Evolutionary conservation across 2,113 vertebrate genomes (phyloP), one percentile per base, ranked within the genome.

Genomic region (Piprites chloris): DNA sequence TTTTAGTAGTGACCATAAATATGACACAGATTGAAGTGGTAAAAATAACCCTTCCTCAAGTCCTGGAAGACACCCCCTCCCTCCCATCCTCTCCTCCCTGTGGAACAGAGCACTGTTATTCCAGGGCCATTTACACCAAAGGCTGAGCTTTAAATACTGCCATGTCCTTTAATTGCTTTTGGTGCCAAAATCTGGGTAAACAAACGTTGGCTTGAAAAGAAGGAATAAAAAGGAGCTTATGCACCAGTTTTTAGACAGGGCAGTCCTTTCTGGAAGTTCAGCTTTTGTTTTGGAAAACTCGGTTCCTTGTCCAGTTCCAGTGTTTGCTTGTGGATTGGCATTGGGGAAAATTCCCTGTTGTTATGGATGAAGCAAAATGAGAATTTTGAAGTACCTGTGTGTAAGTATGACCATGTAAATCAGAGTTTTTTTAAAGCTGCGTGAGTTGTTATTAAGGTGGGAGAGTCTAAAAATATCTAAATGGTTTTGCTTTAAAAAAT

Each of bases 131-230:
- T 90, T 53, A 35, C 94, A 61, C 47, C 67, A 11, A 55, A 52
- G 58, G 14, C 87, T 81, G 47, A 47, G 22, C 63, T 93, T 94
- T 95, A 87, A 91, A 78, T 76, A 37, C 67, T 35, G 47, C 41
- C 12, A 65, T 89, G 73, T 61, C 61, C 61, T 86, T 32, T 61
- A 50, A 49, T 89, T 78, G 61, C 35, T 86, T 80, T 35, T 85
- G 33, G 39, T 92, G 82, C 95, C 95, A 94, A 90, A 94, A 93
- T 81, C 9, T 46, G 72, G 49, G 14, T 69, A 81, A 93, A 94
- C 42, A 96, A 96, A 93, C 6, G 1, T 62, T 82, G 63, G 8
- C 68, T 95, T 88, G 82, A 88, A 90, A 87, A 61, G 85, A 63
- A 88, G 52, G 71, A 91, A 73, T 85, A 35, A 89, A 78, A 82